Conservation (phyloP, 2,113 vertebrate species). For the Calidris pygmaea region DNA sequence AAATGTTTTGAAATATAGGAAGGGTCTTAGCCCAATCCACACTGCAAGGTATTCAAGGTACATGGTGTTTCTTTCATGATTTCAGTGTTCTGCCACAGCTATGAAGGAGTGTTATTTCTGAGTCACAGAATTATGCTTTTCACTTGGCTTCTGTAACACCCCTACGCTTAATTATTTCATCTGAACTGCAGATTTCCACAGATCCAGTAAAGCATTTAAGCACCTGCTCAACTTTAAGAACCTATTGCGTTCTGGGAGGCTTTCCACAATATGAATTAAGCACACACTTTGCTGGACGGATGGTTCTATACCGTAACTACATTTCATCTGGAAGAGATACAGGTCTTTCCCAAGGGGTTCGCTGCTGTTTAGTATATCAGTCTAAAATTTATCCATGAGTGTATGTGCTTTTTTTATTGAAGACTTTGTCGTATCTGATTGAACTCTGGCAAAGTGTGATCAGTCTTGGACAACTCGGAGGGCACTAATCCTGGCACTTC, state of each 20-base stretch:
- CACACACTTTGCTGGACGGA: neutral
- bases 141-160: slow-evolving; percentile 37
- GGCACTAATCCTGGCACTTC: neutral
- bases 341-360: neutral
- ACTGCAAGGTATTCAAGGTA: neutral
- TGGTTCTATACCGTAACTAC: neutral
- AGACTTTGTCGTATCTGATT: neutral
- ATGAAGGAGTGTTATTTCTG: slow-evolving; percentile 42
- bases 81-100: neutral
- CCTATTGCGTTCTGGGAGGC: slow-evolving; percentile 9
- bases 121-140: slow-evolving; percentile 55
- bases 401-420: neutral
- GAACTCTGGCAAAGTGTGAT: accelerated
- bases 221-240: slow-evolving; percentile 47
- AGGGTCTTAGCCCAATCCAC: neutral
- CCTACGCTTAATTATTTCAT: slow-evolving; percentile 55
- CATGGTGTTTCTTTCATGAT: neutral
- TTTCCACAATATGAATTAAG: slow-evolving; percentile 25
- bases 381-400: neutral
- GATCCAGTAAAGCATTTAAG: slow-evolving; percentile 46
- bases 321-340: neutral
- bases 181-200: slow-evolving; percentile 25
- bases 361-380: neutral
- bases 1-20: neutral
- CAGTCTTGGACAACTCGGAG: neutral